Base-by-base conservation (phyloP, 2,797 vertebrate species). In the Pseudomugil tenellus region DNA sequence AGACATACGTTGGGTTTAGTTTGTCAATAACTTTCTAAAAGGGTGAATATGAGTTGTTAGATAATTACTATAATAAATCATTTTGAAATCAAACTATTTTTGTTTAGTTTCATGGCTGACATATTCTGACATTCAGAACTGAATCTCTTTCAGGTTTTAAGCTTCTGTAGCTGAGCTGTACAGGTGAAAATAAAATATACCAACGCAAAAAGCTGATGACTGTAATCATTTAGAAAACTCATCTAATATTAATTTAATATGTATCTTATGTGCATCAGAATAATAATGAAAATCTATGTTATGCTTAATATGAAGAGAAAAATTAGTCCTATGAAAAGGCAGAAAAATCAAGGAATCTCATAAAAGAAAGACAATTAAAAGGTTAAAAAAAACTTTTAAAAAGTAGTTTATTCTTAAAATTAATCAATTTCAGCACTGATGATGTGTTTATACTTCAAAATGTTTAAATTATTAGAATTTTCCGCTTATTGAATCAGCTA, bases 231-330 rank as follows among this genome's bases (percentile, higher is more conserved):
- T 54, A 8, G 57, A n/a, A 16, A 69, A 60, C 57, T 61, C 41
- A 86, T 84, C 39, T 28, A 59, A 79, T 6, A 53, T 61, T 67
- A 63, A 77, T 55, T 73, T 34, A 49, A 65, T 59, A 16, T 21
- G 4, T 32, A 19, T 66, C 31, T 67, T 43, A 56, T 70, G 26
- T 52, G 23, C 12, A 16, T 66, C 34, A 61, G 54, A 34, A 88
- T 58, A 12, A 43, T 61, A 61, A 62, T 6, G 29, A 29, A 5
- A 69, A 70, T 71, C 67, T 70, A 51, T 69, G 53, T 53, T 79
- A 21, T 52, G 54, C 69, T 61, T 68, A 72, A 51, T n/a, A n/a
- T n/a, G n/a, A n/a, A n/a, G n/a, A n/a, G n/a, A n/a, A n/a, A n/a
- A n/a, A 37, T 12, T 51, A 52, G 63, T 68, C 39, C 58, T 48